Evolutionary conservation across 1,140 invertebrate species (phyloP).

Genomic region (Trichogramma pretiosum): DNA sequence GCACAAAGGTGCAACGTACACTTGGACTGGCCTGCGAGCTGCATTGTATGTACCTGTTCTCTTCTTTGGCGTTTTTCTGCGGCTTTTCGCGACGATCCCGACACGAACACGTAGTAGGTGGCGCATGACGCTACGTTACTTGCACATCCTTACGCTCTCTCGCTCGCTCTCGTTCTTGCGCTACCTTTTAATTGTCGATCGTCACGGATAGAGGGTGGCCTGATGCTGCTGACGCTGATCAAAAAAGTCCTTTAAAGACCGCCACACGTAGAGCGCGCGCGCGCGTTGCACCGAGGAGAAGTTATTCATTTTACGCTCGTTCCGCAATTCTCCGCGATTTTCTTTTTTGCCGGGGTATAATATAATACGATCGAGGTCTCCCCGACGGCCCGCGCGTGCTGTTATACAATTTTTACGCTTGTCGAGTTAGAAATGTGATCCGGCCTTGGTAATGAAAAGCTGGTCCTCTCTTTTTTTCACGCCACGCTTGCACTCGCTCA

Average conservation of each 20-base stretch:
- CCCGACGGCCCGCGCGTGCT: no score
- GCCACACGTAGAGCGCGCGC: not conserved
- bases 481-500: not conserved
- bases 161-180: no score
- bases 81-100: slow-evolving; percentile 5
- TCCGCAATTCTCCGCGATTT: slow-evolving; percentile 12
- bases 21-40: no score
- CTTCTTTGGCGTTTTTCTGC: not conserved
- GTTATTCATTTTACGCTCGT: slow-evolving; percentile 19
- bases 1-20: no score
- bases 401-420: slow-evolving; percentile 17
- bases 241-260: slow-evolving; percentile 15
- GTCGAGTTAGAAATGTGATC: slow-evolving; percentile 19
- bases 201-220: slow-evolving; percentile 14
- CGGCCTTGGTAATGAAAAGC: slow-evolving; percentile 9
- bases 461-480: not conserved
- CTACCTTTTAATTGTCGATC: slow-evolving; percentile 12
- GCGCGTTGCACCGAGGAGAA: no score
- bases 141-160: not conserved
- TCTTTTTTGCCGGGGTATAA: slow-evolving; percentile 6
- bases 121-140: not conserved
- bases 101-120: not conserved
- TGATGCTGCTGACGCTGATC: no score
- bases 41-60: no score
- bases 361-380: no score